Conservation (phyloP, 2,888 invertebrate species). For the Zygothrica quintamaculata region DNA sequence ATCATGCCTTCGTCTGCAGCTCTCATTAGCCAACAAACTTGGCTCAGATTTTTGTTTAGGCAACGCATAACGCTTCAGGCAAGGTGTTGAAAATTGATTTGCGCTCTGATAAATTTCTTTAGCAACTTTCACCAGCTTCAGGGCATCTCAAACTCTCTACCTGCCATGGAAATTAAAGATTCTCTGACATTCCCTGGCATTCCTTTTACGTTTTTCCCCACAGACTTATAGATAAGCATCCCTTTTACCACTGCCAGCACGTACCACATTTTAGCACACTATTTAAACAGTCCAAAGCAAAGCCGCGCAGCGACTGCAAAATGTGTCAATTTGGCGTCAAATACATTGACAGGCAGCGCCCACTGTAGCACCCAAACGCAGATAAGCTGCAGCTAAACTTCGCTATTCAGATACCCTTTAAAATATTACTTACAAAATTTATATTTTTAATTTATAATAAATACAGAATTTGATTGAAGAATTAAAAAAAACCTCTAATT, state of each 20-base stretch:
- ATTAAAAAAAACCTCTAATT: too few species aligned
- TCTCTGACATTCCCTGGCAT: constrained; percentile 15
- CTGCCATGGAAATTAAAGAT: constrained; percentile 64
- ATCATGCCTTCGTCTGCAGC: constrained; percentile 25
- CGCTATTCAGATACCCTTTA: constrained; percentile 16
- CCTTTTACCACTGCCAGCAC: constrained; percentile 26
- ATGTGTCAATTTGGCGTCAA: constrained; percentile 74
- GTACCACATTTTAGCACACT: constrained; percentile 72
- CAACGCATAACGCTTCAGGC: constrained; percentile 35
- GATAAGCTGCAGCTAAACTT: neutral
- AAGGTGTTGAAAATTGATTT: constrained; percentile 68
- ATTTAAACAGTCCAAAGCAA: constrained; percentile 53
- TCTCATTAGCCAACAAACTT: constrained; percentile 42
- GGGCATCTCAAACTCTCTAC: constrained; percentile 31
- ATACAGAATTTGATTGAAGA: too few species aligned
- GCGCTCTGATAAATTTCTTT: constrained; percentile 57
- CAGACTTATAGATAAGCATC: constrained; percentile 25
- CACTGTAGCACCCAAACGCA: constrained; percentile 20
- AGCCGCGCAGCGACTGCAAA: constrained; percentile 42
- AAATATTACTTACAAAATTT: neutral
- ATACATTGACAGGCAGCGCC: constrained; percentile 47
- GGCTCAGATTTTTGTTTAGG: constrained; percentile 32
- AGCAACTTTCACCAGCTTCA: constrained; percentile 24
- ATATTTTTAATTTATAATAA: too few species aligned
- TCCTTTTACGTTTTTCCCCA: constrained; percentile 3